These are phyloP conservation scores for Chloropsis hardwickii DNA, from an alignment of 2,113 vertebrate species.

Conservation along the genomic window DNA sequence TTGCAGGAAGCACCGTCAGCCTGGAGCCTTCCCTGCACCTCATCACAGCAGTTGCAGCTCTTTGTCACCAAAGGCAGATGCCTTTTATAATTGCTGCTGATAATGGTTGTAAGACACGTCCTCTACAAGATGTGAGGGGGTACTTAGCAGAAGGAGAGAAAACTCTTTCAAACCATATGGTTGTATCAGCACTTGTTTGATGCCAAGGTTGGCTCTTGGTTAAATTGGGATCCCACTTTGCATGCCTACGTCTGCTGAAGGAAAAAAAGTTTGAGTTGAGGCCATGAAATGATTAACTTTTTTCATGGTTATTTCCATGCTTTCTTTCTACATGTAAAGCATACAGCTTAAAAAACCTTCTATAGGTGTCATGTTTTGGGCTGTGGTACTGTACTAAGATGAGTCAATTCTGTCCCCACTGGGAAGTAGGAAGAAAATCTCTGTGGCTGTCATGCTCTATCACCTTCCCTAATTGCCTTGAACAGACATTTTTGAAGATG, in stretches of 20 bases:
- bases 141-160: not conserved
- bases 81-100: not conserved
- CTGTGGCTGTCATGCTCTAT: not conserved
- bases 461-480: not conserved
- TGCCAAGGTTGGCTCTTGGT: not conserved
- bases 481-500: not conserved
- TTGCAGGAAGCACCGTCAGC: not conserved
- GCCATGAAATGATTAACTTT: not conserved
- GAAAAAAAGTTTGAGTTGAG: not conserved
- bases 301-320: not conserved
- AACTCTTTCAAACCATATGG: constrained; percentile 6
- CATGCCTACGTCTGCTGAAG: not conserved
- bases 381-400: not conserved
- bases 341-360: not conserved
- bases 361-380: not conserved
- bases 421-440: not conserved
- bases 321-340: not conserved
- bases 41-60: not conserved
- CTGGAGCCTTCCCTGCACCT: not conserved
- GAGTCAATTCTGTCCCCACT: not conserved
- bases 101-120: not conserved
- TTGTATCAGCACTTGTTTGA: not conserved
- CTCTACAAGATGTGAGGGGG: not conserved
- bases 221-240: not conserved
- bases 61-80: not conserved